Conservation (phyloP, 2,113 vertebrate species). For the Poeciliopsis turrubarensis region DNA sequence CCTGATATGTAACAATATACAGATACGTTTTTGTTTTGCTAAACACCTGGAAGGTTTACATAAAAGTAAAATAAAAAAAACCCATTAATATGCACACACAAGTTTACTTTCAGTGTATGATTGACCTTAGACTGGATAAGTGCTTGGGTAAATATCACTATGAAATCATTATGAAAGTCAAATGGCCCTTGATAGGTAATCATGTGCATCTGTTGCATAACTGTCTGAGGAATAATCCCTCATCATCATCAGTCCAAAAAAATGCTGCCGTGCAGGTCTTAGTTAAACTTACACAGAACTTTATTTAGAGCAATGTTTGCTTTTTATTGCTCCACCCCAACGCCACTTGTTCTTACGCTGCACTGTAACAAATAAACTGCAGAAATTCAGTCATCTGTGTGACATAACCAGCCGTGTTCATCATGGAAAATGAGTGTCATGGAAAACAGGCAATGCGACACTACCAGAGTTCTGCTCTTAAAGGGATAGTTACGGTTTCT, state of each 20-base stretch:
- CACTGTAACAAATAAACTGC: not conserved
- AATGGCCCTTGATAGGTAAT: slow-evolving; percentile 25
- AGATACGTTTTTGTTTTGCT: slow-evolving; percentile 5
- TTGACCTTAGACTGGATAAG: slow-evolving; percentile 2
- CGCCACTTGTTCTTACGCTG: not conserved
- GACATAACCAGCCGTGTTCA: not conserved
- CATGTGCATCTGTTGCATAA: slow-evolving; percentile 38
- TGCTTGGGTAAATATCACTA: slow-evolving; percentile 50
- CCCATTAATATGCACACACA: slow-evolving; percentile 23
- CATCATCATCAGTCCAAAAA: slow-evolving; percentile 3
- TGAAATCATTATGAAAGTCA: slow-evolving; percentile 58
- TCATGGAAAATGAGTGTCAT: not conserved
- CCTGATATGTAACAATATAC: not conserved
- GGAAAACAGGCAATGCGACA: not conserved
- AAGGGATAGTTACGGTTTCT: not conserved
- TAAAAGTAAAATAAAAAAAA: not conserved
- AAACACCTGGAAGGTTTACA: slow-evolving; percentile 11
- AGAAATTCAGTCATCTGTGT: not conserved
- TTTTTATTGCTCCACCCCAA: not conserved
- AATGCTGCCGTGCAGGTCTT: slow-evolving; percentile 13
- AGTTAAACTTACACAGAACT: not conserved
- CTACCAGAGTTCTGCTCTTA: not conserved
- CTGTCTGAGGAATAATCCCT: slow-evolving; percentile 41
- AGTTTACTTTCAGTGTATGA: slow-evolving; percentile 5
- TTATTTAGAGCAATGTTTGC: not conserved